Evolutionary conservation across 2,888 invertebrate species (phyloP).

Genomic region (Cheilosia soror): DNA sequence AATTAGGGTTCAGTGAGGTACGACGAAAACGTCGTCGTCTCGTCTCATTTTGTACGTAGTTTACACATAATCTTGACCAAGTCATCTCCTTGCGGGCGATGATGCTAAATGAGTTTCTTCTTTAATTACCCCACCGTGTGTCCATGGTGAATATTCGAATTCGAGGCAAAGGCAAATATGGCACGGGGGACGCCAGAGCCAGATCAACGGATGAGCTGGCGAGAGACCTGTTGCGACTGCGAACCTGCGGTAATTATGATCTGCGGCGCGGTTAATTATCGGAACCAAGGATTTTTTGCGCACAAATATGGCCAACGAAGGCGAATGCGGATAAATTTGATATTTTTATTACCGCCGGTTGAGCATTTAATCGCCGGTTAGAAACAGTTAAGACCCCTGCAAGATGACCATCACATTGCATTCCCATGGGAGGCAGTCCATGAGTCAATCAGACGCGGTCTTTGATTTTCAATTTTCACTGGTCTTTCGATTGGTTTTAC

Average conservation of each 20-base stretch:
- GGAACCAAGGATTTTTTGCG: slow-evolving; percentile 35
- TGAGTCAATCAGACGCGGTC: slow-evolving; percentile 47
- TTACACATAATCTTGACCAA: slow-evolving; percentile 68
- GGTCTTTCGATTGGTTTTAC: slow-evolving; percentile 56
- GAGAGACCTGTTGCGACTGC: not conserved
- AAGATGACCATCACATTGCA: slow-evolving; percentile 39
- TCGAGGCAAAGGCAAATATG: slow-evolving; percentile 64
- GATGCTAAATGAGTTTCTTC: slow-evolving; percentile 68
- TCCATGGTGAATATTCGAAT: slow-evolving; percentile 33
- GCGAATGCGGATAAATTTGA: slow-evolving; percentile 68
- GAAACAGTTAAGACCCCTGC: slow-evolving; percentile 57
- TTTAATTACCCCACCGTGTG: slow-evolving; percentile 55
- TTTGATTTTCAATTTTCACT: slow-evolving; percentile 40
- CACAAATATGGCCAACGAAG: slow-evolving; percentile 52
- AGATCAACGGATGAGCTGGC: slow-evolving; percentile 24
- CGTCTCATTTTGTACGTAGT: slow-evolving; percentile 68
- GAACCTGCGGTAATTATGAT: slow-evolving; percentile 56
- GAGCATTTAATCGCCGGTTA: slow-evolving; percentile 48
- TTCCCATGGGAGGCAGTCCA: slow-evolving; percentile 45
- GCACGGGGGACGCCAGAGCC: slow-evolving; percentile 48
- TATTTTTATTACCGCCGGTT: slow-evolving; percentile 63
- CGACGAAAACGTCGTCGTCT: slow-evolving; percentile 54
- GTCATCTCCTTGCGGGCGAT: slow-evolving; percentile 45
- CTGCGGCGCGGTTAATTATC: slow-evolving; percentile 60
- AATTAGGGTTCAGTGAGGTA: slow-evolving; percentile 73